A percentile compares a stretch with the other conserved stretches of the same genome.
Conservation (phyloP, 2,888 invertebrate species). For the Lasioglossum lativentre region DNA sequence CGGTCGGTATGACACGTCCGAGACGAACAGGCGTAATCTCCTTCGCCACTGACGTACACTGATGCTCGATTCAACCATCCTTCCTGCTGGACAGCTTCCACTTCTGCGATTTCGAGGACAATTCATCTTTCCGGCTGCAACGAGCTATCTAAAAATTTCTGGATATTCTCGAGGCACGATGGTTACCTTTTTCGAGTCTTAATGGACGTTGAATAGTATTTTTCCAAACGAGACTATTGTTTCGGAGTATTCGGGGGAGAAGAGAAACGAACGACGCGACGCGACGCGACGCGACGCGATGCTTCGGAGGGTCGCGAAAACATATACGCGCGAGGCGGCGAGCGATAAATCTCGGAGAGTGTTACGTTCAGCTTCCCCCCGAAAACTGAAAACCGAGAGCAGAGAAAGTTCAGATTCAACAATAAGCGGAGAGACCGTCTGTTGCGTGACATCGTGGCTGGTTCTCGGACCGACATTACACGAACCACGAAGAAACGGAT, state of each 20-base stretch:
- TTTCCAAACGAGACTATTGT: too few relatives aligned
- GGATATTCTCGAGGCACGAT: too few relatives aligned
- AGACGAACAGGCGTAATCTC: conserved; percentile 10
- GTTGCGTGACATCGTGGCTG: conserved; percentile 70
- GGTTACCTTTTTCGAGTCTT: too few relatives aligned
- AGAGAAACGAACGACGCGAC: neutral
- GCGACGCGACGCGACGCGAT: neutral
- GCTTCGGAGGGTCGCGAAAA: neutral
- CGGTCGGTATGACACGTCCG: conserved; percentile 8
- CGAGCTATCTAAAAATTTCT: neutral
- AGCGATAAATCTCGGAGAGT: conserved; percentile 41
- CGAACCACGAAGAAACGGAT: conserved; percentile 63
- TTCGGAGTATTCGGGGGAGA: neutral
- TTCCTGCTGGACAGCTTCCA: neutral
- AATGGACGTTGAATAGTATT: too few relatives aligned
- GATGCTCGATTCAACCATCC: neutral
- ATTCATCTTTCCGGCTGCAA: neutral
- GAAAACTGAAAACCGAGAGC: conserved; percentile 49
- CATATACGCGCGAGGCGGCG: neutral
- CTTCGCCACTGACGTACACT: neutral
- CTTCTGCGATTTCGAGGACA: neutral
- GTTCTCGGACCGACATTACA: conserved; percentile 61
- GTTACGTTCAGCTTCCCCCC: conserved; percentile 24
- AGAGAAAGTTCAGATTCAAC: conserved; percentile 67
- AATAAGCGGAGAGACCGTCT: conserved; percentile 62